These are phyloP conservation scores for Symphodus melops DNA, from an alignment of 2,113 vertebrate species.

Conservation along the genomic window DNA sequence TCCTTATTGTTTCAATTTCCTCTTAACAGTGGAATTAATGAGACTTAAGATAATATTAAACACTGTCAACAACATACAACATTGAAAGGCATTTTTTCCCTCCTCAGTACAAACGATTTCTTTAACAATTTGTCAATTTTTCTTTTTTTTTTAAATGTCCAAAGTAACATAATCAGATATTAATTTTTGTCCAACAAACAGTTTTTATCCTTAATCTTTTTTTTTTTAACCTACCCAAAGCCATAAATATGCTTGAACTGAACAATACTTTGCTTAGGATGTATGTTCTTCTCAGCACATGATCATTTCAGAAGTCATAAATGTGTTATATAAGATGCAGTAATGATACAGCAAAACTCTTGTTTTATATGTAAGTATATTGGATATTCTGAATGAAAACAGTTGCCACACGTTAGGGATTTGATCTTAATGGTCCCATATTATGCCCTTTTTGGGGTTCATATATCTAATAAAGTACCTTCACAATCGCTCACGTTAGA, in stretches of 20 bases:
- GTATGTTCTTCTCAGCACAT: neutral
- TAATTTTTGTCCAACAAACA: too few relatives aligned
- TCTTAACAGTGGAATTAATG: conserved; percentile 39
- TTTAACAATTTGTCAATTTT: too few relatives aligned
- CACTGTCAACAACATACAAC: neutral
- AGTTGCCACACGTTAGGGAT: conserved; percentile 38
- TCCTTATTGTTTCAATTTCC: conserved; percentile 8
- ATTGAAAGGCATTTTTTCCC: neutral
- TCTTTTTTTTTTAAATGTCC: too few relatives aligned
- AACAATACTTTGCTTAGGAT: neutral
- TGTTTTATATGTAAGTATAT: neutral
- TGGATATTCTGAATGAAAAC: neutral
- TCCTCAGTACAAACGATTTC: neutral
- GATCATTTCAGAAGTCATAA: conserved; percentile 6
- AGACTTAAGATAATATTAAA: conserved; percentile 22
- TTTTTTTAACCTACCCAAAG: too few relatives aligned
- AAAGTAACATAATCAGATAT: too few relatives aligned
- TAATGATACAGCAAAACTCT: conserved; percentile 8
- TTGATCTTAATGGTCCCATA: too few relatives aligned
- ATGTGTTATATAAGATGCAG: neutral
- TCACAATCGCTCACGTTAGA: too few relatives aligned
- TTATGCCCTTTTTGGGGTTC: too few relatives aligned
- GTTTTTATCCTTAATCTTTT: too few relatives aligned
- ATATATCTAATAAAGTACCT: too few relatives aligned
- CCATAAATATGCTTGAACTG: neutral